Evolutionary conservation across 2,113 vertebrate genomes (phyloP).

Genomic region (Glareola pratincola): DNA sequence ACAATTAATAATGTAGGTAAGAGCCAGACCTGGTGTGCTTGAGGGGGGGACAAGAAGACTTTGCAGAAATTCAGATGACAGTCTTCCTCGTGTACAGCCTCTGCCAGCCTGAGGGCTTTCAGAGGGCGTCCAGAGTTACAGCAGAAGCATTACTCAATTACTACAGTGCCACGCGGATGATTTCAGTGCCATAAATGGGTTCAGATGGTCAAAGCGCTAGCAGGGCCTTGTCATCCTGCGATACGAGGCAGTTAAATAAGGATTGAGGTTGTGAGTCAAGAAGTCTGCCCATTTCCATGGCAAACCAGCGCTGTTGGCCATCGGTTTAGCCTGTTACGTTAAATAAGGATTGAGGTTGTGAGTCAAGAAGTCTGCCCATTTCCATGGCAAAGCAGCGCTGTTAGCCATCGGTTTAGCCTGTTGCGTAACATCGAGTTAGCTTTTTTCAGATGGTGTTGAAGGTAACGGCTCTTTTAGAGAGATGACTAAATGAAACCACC

Average conservation of each 20-base stretch:
- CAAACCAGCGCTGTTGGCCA: background rate
- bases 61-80: background rate
- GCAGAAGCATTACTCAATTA: background rate
- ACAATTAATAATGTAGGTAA: background rate
- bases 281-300: background rate
- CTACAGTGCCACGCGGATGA: background rate
- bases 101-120: background rate
- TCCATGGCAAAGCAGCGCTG: background rate
- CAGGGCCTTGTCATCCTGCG: background rate
- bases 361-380: background rate
- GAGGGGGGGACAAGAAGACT: accelerated
- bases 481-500: background rate
- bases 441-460: background rate
- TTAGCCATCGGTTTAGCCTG: background rate
- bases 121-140: background rate
- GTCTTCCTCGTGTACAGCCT: background rate
- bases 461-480: background rate
- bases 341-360: no score
- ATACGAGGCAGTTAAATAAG: background rate
- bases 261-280: background rate
- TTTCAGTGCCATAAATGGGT: background rate
- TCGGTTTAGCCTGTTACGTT: background rate
- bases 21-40: background rate
- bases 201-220: background rate
- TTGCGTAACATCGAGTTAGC: background rate